These are phyloP conservation scores for Pachyrhynchus sulphureomaculatus DNA, from an alignment of 1,140 invertebrate genomes.

Conservation along the genomic window DNA sequence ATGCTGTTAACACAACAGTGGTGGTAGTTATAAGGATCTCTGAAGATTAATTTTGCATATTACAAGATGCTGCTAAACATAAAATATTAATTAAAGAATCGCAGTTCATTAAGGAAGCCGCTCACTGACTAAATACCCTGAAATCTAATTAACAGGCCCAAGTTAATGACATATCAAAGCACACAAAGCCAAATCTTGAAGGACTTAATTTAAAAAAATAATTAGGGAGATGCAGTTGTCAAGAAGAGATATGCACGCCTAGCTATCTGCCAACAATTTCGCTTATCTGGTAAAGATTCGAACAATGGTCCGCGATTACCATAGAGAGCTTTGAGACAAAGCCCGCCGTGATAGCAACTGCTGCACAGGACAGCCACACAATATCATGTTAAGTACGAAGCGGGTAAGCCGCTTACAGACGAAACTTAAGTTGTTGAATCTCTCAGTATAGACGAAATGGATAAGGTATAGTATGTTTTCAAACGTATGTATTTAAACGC, in stretches of 20 bases:
- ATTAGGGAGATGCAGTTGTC: constrained; percentile 19
- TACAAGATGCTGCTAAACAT: too few species aligned
- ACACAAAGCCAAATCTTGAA: not conserved
- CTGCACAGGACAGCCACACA: constrained; percentile 39
- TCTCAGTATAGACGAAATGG: not conserved
- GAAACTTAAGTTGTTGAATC: constrained; percentile 21
- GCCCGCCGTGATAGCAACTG: constrained; percentile 30
- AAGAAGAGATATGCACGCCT: constrained; percentile 23
- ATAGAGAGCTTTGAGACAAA: constrained; percentile 41
- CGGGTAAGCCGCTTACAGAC: constrained; percentile 38
- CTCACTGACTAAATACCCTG: not conserved
- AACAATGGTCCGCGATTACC: constrained; percentile 39
- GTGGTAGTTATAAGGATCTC: too few species aligned
- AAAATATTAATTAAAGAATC: too few species aligned
- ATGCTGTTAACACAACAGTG: too few species aligned
- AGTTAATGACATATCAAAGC: not conserved
- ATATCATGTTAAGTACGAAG: constrained; percentile 39
- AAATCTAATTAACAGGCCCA: not conserved
- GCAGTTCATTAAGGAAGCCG: too few species aligned
- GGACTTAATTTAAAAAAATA: constrained; percentile 16
- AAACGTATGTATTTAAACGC: too few species aligned
- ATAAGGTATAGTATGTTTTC: too few species aligned
- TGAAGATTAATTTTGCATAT: too few species aligned
- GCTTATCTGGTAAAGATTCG: constrained; percentile 25
- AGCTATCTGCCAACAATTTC: constrained; percentile 6